phyloP scores from a whole-genome alignment of 1,140 invertebrate species.

The Batillaria attramentaria region DNA sequence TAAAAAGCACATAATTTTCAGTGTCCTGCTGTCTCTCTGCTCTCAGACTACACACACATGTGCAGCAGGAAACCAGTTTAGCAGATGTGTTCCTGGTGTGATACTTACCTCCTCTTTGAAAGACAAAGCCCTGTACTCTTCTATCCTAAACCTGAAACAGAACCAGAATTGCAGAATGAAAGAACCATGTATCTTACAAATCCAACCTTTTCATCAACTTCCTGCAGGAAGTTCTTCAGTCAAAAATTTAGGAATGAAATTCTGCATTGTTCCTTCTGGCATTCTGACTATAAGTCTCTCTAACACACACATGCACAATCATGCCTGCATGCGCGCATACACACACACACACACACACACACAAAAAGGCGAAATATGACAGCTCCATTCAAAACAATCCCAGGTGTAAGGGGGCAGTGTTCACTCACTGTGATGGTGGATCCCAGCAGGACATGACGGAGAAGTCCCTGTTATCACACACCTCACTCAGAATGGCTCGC shows the following conservation, averaged over 20 bases:
- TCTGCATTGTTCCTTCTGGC: too few relatives aligned
- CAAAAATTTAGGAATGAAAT: too few relatives aligned
- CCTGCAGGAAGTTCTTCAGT: too few relatives aligned
- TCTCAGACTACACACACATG: too few relatives aligned
- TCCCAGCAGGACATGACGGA: conserved; percentile 69
- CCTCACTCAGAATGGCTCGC: conserved; percentile 72
- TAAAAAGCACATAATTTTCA: not conserved
- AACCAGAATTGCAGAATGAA: not conserved
- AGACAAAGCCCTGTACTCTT: not conserved
- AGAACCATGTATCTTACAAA: not conserved
- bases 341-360: not conserved
- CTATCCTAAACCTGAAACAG: conserved; percentile 30
- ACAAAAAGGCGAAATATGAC: not conserved
- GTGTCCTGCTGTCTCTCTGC: too few relatives aligned
- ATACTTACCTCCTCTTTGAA: conserved; percentile 26
- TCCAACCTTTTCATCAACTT: too few relatives aligned
- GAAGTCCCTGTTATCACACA: conserved; percentile 78
- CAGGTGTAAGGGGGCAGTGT: too few relatives aligned
- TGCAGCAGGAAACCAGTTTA: not conserved
- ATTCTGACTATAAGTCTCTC: too few relatives aligned
- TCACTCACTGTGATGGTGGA: conserved; percentile 58
- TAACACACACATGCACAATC: too few relatives aligned
- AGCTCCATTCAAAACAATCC: too few relatives aligned
- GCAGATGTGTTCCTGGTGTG: not conserved
- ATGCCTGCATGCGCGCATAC: not conserved